phyloP scores from a whole-genome alignment of 2,888 invertebrate genomes.

The Oxytorus armatus region DNA sequence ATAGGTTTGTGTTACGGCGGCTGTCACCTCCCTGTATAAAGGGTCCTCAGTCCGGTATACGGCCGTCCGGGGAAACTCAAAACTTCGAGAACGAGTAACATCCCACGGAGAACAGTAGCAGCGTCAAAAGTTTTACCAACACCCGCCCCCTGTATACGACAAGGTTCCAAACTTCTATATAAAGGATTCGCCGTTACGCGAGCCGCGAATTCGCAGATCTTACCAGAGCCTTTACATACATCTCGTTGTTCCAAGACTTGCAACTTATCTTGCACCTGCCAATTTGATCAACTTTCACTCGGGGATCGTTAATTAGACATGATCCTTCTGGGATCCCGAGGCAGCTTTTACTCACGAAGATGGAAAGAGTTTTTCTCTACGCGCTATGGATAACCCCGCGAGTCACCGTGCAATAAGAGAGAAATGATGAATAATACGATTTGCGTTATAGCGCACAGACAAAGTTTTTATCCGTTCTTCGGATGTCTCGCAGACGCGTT shows the following conservation, averaged over 20 bases:
- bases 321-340: not conserved
- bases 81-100: constrained; percentile 12
- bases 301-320: constrained; percentile 44
- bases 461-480: too few relatives aligned
- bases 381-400: too few relatives aligned
- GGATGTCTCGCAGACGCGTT: too few relatives aligned
- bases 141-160: constrained; percentile 16
- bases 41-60: constrained; percentile 31
- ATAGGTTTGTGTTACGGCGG: constrained; percentile 50
- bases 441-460: too few relatives aligned
- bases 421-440: too few relatives aligned
- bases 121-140: constrained; percentile 39
- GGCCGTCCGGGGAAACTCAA: constrained; percentile 22
- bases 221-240: not conserved
- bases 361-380: not conserved
- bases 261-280: constrained; percentile 50
- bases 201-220: constrained; percentile 16
- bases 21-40: constrained; percentile 27
- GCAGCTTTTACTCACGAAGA: not conserved
- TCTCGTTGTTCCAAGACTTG: constrained; percentile 38
- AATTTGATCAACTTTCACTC: constrained; percentile 66
- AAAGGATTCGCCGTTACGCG: constrained; percentile 28
- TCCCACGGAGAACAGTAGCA: not conserved
- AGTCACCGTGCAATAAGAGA: too few relatives aligned
- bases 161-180: constrained; percentile 36